These are phyloP conservation scores for Rhabdophis nuchalis DNA, from an alignment of 2,797 vertebrate genomes.

Conservation along the genomic window DNA sequence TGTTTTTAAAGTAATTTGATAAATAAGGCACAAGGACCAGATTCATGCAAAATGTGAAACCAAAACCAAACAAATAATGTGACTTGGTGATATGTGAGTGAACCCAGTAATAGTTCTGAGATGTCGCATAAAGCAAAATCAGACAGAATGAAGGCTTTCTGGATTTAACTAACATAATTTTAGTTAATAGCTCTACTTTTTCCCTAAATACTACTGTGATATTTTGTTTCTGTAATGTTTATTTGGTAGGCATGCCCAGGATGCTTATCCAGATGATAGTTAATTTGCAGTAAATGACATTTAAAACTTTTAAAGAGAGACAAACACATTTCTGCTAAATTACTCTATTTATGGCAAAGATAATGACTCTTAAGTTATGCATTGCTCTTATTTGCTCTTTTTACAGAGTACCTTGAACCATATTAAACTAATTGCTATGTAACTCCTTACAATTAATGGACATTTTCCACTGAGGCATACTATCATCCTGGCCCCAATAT, in stretches of 20 bases:
- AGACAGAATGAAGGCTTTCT: background rate
- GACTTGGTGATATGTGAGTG: background rate
- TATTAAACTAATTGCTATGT: background rate
- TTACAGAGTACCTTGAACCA: background rate
- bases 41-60: background rate
- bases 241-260: background rate
- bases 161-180: background rate
- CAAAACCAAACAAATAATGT: background rate
- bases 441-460: constrained; percentile 7
- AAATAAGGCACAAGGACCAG: background rate
- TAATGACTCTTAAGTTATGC: background rate
- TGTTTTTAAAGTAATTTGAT: background rate
- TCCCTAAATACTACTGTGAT: background rate
- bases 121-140: background rate
- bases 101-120: background rate
- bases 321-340: background rate
- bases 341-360: background rate
- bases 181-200: background rate
- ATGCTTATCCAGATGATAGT: background rate
- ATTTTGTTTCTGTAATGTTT: background rate
- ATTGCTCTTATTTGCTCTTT: background rate
- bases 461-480: background rate
- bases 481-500: background rate
- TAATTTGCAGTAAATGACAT: background rate
- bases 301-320: background rate